phyloP scores from a whole-genome alignment of 2,888 invertebrate genomes.

The Drosophila ezoana region DNA sequence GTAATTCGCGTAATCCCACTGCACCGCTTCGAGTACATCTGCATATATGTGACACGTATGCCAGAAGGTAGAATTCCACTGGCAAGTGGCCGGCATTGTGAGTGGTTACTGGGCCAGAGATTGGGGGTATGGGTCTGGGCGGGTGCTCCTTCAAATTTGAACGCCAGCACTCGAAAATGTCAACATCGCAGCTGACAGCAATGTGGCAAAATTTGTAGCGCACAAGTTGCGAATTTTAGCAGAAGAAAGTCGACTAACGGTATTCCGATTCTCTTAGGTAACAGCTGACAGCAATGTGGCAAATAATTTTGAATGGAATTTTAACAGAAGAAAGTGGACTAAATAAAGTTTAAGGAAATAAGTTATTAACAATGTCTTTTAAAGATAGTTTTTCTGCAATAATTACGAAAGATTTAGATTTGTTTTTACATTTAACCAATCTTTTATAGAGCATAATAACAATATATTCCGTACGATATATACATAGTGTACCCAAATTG shows the following conservation, averaged over 20 bases:
- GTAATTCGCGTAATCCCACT: constrained; percentile 8
- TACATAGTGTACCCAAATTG: no score
- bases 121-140: background rate
- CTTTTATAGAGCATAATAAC: no score
- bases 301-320: constrained; percentile 8
- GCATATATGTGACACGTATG: constrained; percentile 22
- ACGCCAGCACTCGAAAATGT: constrained; percentile 23
- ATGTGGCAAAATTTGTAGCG: constrained; percentile 12
- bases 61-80: constrained; percentile 49
- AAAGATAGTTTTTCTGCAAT: no score
- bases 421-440: no score
- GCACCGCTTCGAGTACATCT: constrained; percentile 41
- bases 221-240: constrained; percentile 17
- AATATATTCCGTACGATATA: no score
- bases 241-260: constrained; percentile 9
- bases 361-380: no score
- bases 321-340: constrained; percentile 5
- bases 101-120: constrained; percentile 5
- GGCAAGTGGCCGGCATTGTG: constrained; percentile 27
- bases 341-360: no score
- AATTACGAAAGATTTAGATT: no score
- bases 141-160: constrained; percentile 4
- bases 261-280: background rate
- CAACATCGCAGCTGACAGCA: constrained; percentile 16
- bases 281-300: background rate